Percentiles rank a stretch among this genome's conserved stretches.
These are phyloP conservation scores for Isaurus tuberculatus DNA, from an alignment of 92 coral and sea anemone genomes.

Conservation along the genomic window DNA sequence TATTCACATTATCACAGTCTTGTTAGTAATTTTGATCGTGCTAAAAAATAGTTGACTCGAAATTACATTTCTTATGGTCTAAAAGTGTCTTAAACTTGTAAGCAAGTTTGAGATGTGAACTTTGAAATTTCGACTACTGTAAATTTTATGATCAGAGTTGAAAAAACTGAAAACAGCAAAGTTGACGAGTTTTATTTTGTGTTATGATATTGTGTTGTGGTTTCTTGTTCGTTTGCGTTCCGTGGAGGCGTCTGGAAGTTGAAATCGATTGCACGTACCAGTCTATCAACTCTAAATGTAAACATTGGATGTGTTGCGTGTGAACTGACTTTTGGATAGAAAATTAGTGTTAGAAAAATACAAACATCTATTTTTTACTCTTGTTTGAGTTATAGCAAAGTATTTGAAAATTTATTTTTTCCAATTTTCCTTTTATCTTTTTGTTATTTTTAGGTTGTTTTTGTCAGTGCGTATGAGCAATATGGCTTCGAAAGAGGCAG, in stretches of 20 bases:
- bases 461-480: background rate
- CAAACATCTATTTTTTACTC: too few relatives aligned
- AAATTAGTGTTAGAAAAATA: too few relatives aligned
- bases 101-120: background rate
- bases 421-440: background rate
- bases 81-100: background rate
- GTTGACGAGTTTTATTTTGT: too few relatives aligned
- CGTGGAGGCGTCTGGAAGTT: too few relatives aligned
- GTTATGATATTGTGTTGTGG: background rate
- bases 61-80: background rate
- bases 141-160: too few relatives aligned
- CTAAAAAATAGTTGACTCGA: background rate
- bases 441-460: background rate
- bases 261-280: too few relatives aligned
- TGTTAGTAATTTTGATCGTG: slow-evolving; percentile 6
- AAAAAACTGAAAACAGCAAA: too few relatives aligned
- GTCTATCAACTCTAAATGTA: too few relatives aligned
- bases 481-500: slow-evolving; percentile 52
- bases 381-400: background rate
- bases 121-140: too few relatives aligned
- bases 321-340: too few relatives aligned
- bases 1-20: slow-evolving; percentile 1
- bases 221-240: too few relatives aligned
- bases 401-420: background rate
- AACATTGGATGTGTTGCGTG: too few relatives aligned